Conservation (phyloP, 2,113 vertebrate genomes). For the Chaetorhynchus papuensis region DNA sequence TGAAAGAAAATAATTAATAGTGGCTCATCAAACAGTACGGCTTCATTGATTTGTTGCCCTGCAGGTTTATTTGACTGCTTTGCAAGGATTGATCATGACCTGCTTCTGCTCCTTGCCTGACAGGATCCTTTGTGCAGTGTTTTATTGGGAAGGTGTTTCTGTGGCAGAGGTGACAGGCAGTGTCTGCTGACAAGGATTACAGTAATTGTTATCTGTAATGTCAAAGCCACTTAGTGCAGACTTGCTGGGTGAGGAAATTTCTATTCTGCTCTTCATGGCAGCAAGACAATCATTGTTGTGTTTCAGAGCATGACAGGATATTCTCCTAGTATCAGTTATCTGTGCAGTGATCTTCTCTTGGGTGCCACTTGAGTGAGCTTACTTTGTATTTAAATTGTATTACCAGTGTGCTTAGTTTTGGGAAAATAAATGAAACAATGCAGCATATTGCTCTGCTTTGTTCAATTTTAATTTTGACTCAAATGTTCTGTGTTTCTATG, state of each 20-base stretch:
- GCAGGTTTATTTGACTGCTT: neutral
- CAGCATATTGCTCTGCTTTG: neutral
- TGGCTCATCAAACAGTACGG: neutral
- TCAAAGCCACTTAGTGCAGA: neutral
- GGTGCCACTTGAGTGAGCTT: neutral
- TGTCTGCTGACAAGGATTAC: neutral
- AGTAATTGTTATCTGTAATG: neutral
- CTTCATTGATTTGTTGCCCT: neutral
- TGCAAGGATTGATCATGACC: neutral
- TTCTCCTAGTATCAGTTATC: neutral
- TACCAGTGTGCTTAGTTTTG: neutral
- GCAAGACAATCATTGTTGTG: neutral
- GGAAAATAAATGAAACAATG: neutral
- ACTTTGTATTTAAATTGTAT: neutral
- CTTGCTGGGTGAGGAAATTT: neutral
- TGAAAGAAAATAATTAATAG: neutral
- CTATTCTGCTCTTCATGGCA: neutral
- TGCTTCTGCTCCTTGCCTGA: neutral
- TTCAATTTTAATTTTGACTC: neutral
- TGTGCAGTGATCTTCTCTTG: neutral
- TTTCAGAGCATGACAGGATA: neutral
- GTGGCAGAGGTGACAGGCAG: neutral
- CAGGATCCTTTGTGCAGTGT: neutral
- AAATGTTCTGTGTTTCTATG: neutral
- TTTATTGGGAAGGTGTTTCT: neutral